phyloP scores from a whole-genome alignment of 1,140 invertebrate genomes.

The Ladona fulva region DNA sequence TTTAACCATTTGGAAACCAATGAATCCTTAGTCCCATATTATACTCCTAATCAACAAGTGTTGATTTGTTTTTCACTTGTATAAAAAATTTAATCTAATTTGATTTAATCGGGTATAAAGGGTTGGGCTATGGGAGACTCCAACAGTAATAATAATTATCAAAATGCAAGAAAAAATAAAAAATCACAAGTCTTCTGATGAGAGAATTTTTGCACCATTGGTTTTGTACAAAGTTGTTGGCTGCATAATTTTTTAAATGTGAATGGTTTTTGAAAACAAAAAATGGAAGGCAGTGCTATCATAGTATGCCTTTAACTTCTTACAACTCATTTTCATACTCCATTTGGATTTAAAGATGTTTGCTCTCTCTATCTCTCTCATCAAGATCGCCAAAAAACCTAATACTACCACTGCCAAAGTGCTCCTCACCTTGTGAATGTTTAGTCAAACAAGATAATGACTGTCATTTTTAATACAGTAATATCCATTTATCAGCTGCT shows the following conservation, averaged over 20 bases:
- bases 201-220: slow-evolving; percentile 6
- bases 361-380: neutral
- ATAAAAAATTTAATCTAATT: neutral
- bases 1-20: neutral
- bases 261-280: neutral
- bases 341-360: neutral
- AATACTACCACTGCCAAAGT: slow-evolving; percentile 5
- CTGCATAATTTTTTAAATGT: neutral
- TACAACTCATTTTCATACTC: neutral
- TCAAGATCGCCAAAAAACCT: neutral
- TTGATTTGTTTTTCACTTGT: neutral
- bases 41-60: slow-evolving; percentile 3
- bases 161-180: neutral
- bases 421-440: neutral
- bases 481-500: slow-evolving; percentile 1
- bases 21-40: neutral
- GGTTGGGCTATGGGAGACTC: neutral
- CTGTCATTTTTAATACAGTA: neutral
- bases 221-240: slow-evolving; percentile 6
- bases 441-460: neutral
- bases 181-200: slow-evolving; percentile 9
- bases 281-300: neutral
- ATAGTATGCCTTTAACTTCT: neutral
- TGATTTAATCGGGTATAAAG: neutral
- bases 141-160: neutral